Conservation (phyloP, 2,888 invertebrate genomes). For the Calliphora vomitoria region DNA sequence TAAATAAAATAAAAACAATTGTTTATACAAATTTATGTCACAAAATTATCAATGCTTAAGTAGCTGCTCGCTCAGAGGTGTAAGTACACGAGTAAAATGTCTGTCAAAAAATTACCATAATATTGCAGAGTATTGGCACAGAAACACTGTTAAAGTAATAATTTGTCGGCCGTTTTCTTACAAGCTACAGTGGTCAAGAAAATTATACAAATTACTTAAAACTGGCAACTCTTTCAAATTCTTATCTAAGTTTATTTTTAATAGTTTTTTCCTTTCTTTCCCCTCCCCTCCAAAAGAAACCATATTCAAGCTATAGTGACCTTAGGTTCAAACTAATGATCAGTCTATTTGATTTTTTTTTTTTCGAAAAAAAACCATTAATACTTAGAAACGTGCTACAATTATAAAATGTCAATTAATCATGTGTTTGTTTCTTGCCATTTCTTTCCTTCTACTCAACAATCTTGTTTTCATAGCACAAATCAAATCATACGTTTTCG, state of each 20-base stretch:
- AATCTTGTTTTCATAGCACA: neutral
- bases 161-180: too few relatives aligned
- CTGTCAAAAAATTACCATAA: neutral
- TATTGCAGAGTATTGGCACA: too few relatives aligned
- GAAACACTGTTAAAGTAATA: too few relatives aligned
- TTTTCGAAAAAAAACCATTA: neutral
- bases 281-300: too few relatives aligned
- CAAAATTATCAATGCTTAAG: slow-evolving; percentile 3
- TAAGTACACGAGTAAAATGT: too few relatives aligned
- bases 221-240: too few relatives aligned
- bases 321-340: slow-evolving; percentile 3
- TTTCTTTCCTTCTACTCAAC: neutral
- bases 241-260: too few relatives aligned
- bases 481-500: slow-evolving; percentile 1
- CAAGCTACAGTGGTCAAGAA: too few relatives aligned
- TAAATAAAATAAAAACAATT: slow-evolving; percentile 24
- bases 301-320: neutral
- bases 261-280: too few relatives aligned
- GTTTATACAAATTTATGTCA: slow-evolving; percentile 33
- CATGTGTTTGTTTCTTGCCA: neutral
- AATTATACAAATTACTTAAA: too few relatives aligned
- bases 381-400: slow-evolving; percentile 12
- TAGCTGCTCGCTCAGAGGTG: neutral
- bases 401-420: slow-evolving; percentile 30
- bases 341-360: neutral